A percentile compares a stretch with the other conserved stretches of the same genome.
Evolutionary conservation across 2,113 vertebrate genomes (phyloP).

Genomic region (Nyctereutes procyonoides): DNA sequence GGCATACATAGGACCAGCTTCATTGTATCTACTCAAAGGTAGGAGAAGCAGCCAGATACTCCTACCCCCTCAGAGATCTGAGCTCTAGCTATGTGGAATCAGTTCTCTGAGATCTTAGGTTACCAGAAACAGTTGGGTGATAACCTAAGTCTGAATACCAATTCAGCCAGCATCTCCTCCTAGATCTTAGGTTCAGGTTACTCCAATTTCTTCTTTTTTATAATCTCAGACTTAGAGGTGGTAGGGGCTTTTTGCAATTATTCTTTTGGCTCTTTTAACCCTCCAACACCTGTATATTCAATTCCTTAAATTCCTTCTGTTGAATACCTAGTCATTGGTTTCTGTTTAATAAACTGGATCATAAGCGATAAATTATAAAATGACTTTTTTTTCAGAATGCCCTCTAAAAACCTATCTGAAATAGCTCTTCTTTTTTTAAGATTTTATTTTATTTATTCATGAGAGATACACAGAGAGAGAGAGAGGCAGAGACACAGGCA

Average conservation of each 20-base stretch:
- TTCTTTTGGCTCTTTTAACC: neutral
- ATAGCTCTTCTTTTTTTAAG: neutral
- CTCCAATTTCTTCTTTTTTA: neutral
- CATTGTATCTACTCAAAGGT: neutral
- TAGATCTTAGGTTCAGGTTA: neutral
- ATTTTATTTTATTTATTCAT: no score
- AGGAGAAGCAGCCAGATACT: neutral
- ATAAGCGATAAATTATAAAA: neutral
- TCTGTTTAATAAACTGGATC: constrained; percentile 17
- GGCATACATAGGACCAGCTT: neutral
- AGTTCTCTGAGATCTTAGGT: neutral
- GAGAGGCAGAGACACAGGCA: no score
- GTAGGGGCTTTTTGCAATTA: neutral
- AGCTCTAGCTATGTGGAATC: neutral
- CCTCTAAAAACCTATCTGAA: constrained; percentile 5
- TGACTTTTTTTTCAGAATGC: neutral
- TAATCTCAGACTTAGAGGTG: neutral
- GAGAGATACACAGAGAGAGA: no score
- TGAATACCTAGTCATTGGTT: neutral
- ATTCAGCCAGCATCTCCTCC: neutral
- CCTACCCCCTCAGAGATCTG: neutral
- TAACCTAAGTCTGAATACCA: neutral
- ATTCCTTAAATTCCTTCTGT: neutral
- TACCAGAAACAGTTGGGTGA: neutral
- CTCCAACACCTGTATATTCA: neutral